Base-by-base conservation (phyloP, 37 sponge, comb jelly and placozoan genomes). In the Beroe ovata region DNA sequence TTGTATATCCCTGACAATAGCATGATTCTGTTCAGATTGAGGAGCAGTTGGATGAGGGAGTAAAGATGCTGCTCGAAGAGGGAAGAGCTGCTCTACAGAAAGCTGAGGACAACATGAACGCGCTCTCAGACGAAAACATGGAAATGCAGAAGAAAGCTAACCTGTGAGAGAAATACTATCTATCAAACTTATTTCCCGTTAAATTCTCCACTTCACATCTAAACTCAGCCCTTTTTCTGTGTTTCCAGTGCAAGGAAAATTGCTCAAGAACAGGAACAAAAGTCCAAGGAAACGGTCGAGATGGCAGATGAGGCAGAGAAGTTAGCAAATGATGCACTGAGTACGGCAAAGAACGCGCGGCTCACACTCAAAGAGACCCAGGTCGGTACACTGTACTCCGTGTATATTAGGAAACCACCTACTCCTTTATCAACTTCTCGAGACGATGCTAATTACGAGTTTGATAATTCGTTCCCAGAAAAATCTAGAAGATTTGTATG, bases 71-170 rank as follows among this genome's bases (percentile, higher is more conserved):
- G 54, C 22, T 77, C 4, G 84, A 77, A 38, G 84, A 77, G 22
- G 84, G 84, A 14, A 42, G 20, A 40, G 84, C 84, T 37, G 84
- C 84, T 22, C 47, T 77, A 25, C 28, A 77, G 47, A 33, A 35
- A n/a, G 84, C 84, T 39, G 84, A 77, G 84, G 41, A 77, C n/a
- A 77, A 77, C 84, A 77, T 77, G 84, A 77, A 36, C 47, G 41
- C 84, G 41, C 54, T 77, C 1, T 77, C 84, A 28, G 84, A 77
- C 25, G 84, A 77, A 20, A 77, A 77, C 54, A 77, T 4, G 35
- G 84, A 77, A 54, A 77, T 77, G 84, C 84, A 77, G 54, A 39
- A 42, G 54, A 77, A 77, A 40, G 84, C 84, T n/a, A 39, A 77
- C 54, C 47, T 32, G 69, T 66, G 16, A 66, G 69, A 34, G 33